Conservation (phyloP, 2,797 vertebrate genomes). For the Phoebastria nigripes region DNA sequence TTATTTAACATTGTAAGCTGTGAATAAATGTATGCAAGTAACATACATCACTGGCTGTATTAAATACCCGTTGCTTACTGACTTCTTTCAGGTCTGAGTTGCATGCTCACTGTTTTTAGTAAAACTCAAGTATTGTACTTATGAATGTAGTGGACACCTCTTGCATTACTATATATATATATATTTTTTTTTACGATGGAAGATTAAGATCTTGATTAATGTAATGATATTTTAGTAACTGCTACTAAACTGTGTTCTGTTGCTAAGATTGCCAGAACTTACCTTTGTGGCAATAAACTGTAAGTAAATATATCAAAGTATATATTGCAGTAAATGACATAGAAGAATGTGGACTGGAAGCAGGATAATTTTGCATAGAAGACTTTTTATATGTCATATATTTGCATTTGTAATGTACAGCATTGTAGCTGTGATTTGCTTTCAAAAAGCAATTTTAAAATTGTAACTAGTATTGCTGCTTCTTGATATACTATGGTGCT, state of each 20-base stretch:
- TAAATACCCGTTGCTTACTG: slow-evolving; percentile 48
- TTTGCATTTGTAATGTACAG: slow-evolving; percentile 44
- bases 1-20: slow-evolving; percentile 66
- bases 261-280: not conserved
- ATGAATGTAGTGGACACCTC: slow-evolving; percentile 39
- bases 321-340: not conserved
- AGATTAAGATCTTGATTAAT: not conserved
- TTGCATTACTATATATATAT: slow-evolving; percentile 32
- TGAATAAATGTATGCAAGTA: slow-evolving; percentile 69
- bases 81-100: slow-evolving; percentile 39
- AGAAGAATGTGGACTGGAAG: slow-evolving; percentile 17
- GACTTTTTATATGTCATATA: slow-evolving; percentile 21
- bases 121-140: slow-evolving; percentile 36
- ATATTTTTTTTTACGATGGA: slow-evolving; percentile 14
- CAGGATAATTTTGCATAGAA: slow-evolving; percentile 14
- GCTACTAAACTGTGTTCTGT: slow-evolving; percentile 36
- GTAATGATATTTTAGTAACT: slow-evolving; percentile 64
- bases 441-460: slow-evolving; percentile 33
- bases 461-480: not conserved
- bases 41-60: slow-evolving; percentile 29
- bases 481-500: not conserved
- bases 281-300: slow-evolving; percentile 1
- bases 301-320: not conserved
- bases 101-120: slow-evolving; percentile 45
- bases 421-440: slow-evolving; percentile 41